These are phyloP conservation scores for Andrena camellia DNA, from an alignment of 2,888 invertebrate species.

Conservation along the genomic window DNA sequence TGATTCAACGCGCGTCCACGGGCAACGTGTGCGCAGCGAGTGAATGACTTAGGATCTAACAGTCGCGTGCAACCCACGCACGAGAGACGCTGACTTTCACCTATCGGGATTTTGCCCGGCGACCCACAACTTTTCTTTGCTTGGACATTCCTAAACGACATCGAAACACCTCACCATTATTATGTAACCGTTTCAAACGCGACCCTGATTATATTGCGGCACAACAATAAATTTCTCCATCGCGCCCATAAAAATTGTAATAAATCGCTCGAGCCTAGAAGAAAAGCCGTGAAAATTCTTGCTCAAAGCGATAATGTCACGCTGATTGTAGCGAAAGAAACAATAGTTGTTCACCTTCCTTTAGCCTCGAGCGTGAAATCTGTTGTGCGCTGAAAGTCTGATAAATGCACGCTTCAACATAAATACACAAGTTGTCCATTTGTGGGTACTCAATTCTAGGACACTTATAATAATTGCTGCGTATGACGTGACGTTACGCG, in stretches of 20 bases:
- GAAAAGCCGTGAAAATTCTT: background rate
- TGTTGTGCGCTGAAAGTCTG: too few relatives aligned
- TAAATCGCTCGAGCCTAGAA: background rate
- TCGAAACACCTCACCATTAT: slow-evolving; percentile 29
- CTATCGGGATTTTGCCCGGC: slow-evolving; percentile 47
- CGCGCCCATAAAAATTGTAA: background rate
- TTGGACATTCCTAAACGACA: slow-evolving; percentile 49
- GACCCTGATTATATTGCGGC: slow-evolving; percentile 3
- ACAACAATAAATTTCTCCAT: slow-evolving; percentile 1
- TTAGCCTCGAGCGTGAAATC: background rate
- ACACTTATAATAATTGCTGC: too few relatives aligned
- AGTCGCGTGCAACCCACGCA: slow-evolving; percentile 60
- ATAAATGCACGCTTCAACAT: too few relatives aligned
- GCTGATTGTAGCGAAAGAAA: background rate
- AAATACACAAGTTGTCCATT: too few relatives aligned
- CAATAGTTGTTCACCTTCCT: background rate
- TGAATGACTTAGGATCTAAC: slow-evolving; percentile 48
- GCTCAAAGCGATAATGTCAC: background rate
- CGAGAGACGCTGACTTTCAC: slow-evolving; percentile 70
- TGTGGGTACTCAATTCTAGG: too few relatives aligned
- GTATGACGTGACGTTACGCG: too few relatives aligned
- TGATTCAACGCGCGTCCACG: slow-evolving; percentile 31
- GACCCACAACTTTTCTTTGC: slow-evolving; percentile 46
- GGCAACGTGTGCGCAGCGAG: slow-evolving; percentile 6
- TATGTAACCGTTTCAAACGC: slow-evolving; percentile 27